Base-by-base conservation (phyloP, 2,888 invertebrate species). In the Sesia apiformis region DNA sequence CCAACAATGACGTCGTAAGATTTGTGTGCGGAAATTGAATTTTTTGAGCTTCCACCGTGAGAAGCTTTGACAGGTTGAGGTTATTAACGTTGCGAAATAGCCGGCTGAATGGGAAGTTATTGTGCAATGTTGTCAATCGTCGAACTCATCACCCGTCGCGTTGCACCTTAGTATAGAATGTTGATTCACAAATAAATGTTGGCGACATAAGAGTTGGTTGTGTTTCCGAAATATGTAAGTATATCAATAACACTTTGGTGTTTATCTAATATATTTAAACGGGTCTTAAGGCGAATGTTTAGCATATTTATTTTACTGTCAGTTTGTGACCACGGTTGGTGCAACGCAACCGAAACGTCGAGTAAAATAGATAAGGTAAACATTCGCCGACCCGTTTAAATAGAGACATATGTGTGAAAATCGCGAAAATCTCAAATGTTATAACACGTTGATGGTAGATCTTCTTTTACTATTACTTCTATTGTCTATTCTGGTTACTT, bases 21-120 rank as follows among this genome's bases (percentile, higher is more conserved):
- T 86, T 88, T 87, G 87, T 88, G 84, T 88, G 87, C 89, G 88
- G 89, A 89, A 87, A 88, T 88, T 84, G 87, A 82, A 46, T 86
- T 87, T 88, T 88, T 88, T 84, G 72, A 77, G 70, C 66, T 58
- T 39, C 58, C 59, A 69, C 69, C 84, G 84, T 84, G 86, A 81
- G 86, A 87, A 79, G 78, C 78, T 81, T 82, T 83, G 86, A 81
- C 85, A 81, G 83, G 83, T 84, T 82, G 74, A 68, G 71, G 71
- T 72, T 69, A 71, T 74, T 78, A 68, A 69, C 61, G 60, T 72
- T 73, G 75, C 74, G 58, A 74, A 75, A 74, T 64, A 56, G 65
- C 64, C 60, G 67, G 69, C 63, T 60, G 59, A 57, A 62, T 70
- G 74, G 76, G 78, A 78, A 77, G 78, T 74, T 70, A 70, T 75